Conservation (phyloP, 2,113 vertebrate species). For the Zapus hudsonius region DNA sequence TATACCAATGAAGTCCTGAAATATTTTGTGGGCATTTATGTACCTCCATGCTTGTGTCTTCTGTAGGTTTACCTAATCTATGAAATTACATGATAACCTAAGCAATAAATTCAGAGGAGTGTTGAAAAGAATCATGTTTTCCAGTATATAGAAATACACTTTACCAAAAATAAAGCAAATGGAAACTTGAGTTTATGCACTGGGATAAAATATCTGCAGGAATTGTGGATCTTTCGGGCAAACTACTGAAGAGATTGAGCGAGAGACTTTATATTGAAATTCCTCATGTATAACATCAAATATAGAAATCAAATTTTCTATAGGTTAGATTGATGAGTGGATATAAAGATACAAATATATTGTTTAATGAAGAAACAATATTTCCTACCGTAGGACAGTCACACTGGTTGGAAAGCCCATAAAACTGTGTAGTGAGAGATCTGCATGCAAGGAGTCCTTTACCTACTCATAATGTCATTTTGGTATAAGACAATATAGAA, state of each 20-base stretch:
- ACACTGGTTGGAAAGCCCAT: neutral
- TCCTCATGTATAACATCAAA: neutral
- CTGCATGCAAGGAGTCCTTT: neutral
- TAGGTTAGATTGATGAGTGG: neutral
- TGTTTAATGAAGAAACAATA: neutral
- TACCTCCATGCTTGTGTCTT: neutral
- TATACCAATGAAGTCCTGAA: neutral
- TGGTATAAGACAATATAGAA: neutral
- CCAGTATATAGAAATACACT: no score
- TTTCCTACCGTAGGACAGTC: neutral
- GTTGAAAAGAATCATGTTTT: no score
- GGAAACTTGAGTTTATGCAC: no score
- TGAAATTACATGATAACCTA: neutral
- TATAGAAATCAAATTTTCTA: neutral
- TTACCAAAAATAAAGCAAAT: no score
- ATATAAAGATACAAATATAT: neutral
- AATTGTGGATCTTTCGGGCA: no score
- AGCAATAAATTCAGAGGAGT: neutral
- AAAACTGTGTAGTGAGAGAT: neutral
- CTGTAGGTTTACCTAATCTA: neutral
- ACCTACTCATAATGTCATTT: neutral
- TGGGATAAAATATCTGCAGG: no score
- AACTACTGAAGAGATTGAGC: neutral
- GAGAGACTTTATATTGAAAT: neutral
- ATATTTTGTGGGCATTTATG: neutral